A percentile compares a stretch with the other conserved stretches of the same genome.
phyloP scores from a whole-genome alignment of 2,797 vertebrate species.

The Centropyge bicolor region DNA sequence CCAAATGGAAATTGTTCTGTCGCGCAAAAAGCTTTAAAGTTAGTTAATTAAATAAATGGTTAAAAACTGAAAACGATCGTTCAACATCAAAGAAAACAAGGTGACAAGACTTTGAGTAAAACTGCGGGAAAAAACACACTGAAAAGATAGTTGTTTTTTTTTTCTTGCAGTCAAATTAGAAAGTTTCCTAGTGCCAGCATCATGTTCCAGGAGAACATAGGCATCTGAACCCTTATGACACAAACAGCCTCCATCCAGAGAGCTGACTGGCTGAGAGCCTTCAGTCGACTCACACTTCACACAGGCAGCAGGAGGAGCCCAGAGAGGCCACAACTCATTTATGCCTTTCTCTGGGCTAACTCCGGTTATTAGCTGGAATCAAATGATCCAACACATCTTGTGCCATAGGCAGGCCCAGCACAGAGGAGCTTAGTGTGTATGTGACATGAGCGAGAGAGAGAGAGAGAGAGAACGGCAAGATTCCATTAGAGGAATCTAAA shows the following conservation, averaged over 20 bases:
- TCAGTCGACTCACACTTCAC: conserved; percentile 55
- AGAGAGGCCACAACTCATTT: conserved; percentile 79
- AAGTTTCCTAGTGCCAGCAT: conserved; percentile 9
- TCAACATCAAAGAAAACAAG: not conserved
- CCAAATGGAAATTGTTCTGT: not conserved
- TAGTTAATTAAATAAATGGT: not conserved
- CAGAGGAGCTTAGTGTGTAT: conserved; percentile 46
- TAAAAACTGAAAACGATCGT: not conserved
- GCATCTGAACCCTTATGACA: conserved; percentile 34
- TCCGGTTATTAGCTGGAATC: conserved; percentile 83
- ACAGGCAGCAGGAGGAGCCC: conserved; percentile 67
- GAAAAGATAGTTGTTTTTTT: not conserved
- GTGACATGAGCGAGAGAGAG: conserved; percentile 35
- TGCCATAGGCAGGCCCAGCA: conserved; percentile 72
- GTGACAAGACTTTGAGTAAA: not conserved
- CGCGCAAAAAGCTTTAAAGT: not conserved
- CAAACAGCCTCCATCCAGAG: conserved; percentile 48
- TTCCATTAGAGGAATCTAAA: conserved; percentile 76
- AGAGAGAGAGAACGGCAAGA: conserved; percentile 52
- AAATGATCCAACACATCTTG: conserved; percentile 81
- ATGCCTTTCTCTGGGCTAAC: conserved; percentile 78
- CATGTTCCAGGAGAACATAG: conserved; percentile 9
- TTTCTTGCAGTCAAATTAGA: not conserved
- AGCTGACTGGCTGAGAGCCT: conserved; percentile 51
- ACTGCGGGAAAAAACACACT: not conserved